These are phyloP conservation scores for Agrochola circellaris DNA, from an alignment of 2,888 invertebrate genomes.

Conservation along the genomic window DNA sequence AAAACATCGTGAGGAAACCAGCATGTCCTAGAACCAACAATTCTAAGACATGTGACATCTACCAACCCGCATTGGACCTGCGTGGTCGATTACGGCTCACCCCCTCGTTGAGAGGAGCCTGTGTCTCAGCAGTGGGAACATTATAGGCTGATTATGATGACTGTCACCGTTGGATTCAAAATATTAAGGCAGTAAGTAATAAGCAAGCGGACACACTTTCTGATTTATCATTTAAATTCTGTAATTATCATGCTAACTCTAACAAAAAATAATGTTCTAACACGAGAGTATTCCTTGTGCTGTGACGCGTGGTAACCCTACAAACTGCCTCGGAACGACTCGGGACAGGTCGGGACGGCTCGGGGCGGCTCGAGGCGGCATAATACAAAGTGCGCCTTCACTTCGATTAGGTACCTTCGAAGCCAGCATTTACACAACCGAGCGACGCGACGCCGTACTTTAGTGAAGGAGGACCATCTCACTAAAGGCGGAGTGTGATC, in stretches of 20 bases:
- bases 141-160: too few species aligned
- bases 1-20: too few species aligned
- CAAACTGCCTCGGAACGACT: neutral
- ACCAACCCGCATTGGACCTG: too few species aligned
- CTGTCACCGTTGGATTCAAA: neutral
- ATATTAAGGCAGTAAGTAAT: neutral
- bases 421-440: conserved; percentile 37
- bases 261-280: neutral
- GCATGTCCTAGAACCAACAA: too few species aligned
- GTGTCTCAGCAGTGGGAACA: too few species aligned
- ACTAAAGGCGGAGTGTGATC: conserved; percentile 38
- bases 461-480: conserved; percentile 21
- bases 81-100: too few species aligned
- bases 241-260: neutral
- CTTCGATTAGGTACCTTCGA: conserved; percentile 42
- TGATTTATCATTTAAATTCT: neutral
- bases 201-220: neutral
- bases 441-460: conserved; percentile 19
- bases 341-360: neutral
- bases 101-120: too few species aligned
- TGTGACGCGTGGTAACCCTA: too few species aligned
- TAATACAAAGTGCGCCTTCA: conserved; percentile 41
- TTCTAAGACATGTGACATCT: too few species aligned
- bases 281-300: neutral
- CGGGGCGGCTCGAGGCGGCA: neutral